Evolutionary conservation across 2,888 invertebrate species (phyloP).

Genomic region (Chrysotoxum bicinctum): DNA sequence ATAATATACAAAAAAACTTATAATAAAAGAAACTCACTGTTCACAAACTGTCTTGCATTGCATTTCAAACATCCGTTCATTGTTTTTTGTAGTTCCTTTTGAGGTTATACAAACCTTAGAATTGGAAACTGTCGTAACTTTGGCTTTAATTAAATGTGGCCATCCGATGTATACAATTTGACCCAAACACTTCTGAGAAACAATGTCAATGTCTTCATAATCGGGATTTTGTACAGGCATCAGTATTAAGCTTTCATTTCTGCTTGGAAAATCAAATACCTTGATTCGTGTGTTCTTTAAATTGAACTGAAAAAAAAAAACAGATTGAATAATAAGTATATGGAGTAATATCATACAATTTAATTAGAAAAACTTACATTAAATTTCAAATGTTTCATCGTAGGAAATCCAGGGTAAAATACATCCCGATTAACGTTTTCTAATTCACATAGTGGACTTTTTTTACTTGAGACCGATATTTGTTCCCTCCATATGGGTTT

Average conservation of each 20-base stretch:
- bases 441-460: slow-evolving; percentile 76
- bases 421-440: slow-evolving; percentile 75
- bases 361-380: slow-evolving; percentile 83
- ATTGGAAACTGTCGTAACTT: slow-evolving; percentile 82
- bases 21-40: slow-evolving; percentile 74
- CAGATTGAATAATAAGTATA: background rate
- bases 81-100: slow-evolving; percentile 73
- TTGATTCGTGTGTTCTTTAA: slow-evolving; percentile 88
- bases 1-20: background rate
- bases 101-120: slow-evolving; percentile 79
- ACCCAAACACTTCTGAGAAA: slow-evolving; percentile 87
- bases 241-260: slow-evolving; percentile 92
- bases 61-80: slow-evolving; percentile 74
- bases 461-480: slow-evolving; percentile 73
- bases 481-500: slow-evolving; percentile 76
- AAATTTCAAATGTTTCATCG: slow-evolving; percentile 92
- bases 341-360: background rate
- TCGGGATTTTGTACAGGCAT: slow-evolving; percentile 82
- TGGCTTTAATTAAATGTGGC: slow-evolving; percentile 95
- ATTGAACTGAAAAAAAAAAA: slow-evolving; percentile 83
- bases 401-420: slow-evolving; percentile 95
- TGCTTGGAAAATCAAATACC: slow-evolving; percentile 93
- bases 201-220: slow-evolving; percentile 80
- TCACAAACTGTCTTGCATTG: slow-evolving; percentile 76
- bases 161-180: slow-evolving; percentile 91